Base-by-base conservation (phyloP, 2,888 invertebrate genomes). In the Monoplex corrugatus region DNA sequence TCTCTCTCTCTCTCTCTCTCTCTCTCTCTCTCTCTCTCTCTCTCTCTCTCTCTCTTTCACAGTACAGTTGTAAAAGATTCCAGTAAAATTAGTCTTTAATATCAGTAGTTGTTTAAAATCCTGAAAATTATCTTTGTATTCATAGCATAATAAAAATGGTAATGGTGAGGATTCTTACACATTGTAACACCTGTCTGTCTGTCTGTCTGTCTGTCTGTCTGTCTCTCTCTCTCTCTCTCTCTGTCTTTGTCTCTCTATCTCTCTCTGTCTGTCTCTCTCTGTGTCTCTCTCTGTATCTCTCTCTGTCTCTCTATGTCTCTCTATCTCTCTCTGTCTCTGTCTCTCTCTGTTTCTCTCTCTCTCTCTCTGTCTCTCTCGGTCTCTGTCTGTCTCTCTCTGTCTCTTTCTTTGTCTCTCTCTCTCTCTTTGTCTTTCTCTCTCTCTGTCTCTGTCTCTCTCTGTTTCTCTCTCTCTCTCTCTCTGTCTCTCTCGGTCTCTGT, bases 241-340 rank as follows among this genome's bases (percentile, higher is more conserved):
- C 40, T 28, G 2, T 50, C 38, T 86, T 23, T 43, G n/a, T 40
- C n/a, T 44, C 44, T 43, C 38, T 43, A 38, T 86, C 40, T 68
- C 57, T 68, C 35, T 45, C 45, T 45, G 16, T 84, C 16, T 45
- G 45, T 84, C 50, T 84, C n/a, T 84, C 32, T 84, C 43, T 86
- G 23, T 68, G 13, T 72, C 43, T 86, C 13, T 86, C 43, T 86
- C 86, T 86, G 28, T 68, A 10, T 86, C 43, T 68, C 38, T 72
- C 43, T 86, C 68, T 68, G 28, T 86, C 68, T 86, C 72, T 86
- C 86, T 86, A n/a, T 86, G 57, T 85, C 85, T 85, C 85, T 85
- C 63, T 63, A 16, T 63, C 63, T 63, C 63, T 63, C 63, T 63
- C 44, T 13, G 43, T 82, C 44, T 82, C 38, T 80, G 80, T n/a